phyloP scores from a whole-genome alignment of 2,113 vertebrate species.

The Delphinus delphis region DNA sequence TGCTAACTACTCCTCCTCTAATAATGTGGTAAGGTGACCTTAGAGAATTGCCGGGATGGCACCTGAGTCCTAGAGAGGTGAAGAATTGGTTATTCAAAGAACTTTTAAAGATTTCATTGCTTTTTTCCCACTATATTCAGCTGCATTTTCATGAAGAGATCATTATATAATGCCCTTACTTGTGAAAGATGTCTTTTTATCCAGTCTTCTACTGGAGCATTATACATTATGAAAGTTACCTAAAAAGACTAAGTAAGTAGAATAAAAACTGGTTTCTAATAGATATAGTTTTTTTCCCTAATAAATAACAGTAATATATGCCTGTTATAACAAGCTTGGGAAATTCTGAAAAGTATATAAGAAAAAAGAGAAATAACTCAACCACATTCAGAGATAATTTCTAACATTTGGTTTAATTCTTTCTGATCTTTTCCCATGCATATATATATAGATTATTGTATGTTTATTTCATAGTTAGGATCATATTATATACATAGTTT shows the following conservation, averaged over 20 bases:
- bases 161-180: neutral
- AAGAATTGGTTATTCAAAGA: neutral
- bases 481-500: neutral
- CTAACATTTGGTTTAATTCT: neutral
- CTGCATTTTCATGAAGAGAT: neutral
- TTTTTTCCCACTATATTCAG: neutral
- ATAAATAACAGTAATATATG: neutral
- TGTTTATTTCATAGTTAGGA: neutral
- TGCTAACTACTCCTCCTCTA: neutral
- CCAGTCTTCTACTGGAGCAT: neutral
- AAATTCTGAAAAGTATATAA: neutral
- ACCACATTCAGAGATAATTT: neutral
- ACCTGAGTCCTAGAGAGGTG: neutral
- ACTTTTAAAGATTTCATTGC: neutral
- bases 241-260: neutral
- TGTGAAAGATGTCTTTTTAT: neutral
- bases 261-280: neutral
- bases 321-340: neutral
- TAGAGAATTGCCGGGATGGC: neutral
- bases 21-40: neutral
- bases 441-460: neutral
- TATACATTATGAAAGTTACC: neutral
- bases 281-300: neutral
- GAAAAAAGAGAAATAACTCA: neutral
- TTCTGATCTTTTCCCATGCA: neutral